Base-by-base conservation (phyloP, 64 coral and sea anemone genomes). In the Orbicella faveolata region DNA sequence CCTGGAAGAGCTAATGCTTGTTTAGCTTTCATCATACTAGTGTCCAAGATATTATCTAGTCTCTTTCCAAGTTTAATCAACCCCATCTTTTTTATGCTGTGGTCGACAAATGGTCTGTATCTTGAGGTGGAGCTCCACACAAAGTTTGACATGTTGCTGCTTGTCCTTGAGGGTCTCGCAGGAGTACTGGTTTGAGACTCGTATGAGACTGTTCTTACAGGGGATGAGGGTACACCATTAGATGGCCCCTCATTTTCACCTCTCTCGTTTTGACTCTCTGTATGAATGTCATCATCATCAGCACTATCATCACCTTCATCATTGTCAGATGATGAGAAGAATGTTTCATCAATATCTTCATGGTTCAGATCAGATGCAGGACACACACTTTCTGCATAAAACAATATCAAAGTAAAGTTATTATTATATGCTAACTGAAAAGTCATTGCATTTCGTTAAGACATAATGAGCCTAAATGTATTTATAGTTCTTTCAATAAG, bases 21-120 rank as follows among this genome's bases (percentile, higher is more conserved):
- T 0, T 78, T 88, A 52, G 92, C 92, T 57, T 93, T 93, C 23
- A 88, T 62, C 33, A 96, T 55, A 69, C 80, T 96, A 0, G 76
- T 51, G 70, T 94, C 95, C 34, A 96, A 78, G 36, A 94, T 95
- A 34, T 91, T 90, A 4, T 84, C 67, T 25, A 99, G 61, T 87
- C 94, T 96, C 77, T 99, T 91, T 14, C 91, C 97, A 41, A 99
- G 75, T 39, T 91, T 93, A 59, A 95, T 87, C 17, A 99, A 73
- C 17, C 97, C 97, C 94, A 99, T 93, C 65, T 96, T 99, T 72
- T 99, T 99, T 19, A 99, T 96, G 80, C 89, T 99, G 51, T 89
- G 87, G 65, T 99, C 94, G 33, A 95, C 97, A 96, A 99, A 99
- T 18, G 90, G 91, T 23, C 94, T 77, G 89, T 99, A 99, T n/a